Conservation (phyloP, 2,797 vertebrate genomes). For the Stomatorhinus walkeri region DNA sequence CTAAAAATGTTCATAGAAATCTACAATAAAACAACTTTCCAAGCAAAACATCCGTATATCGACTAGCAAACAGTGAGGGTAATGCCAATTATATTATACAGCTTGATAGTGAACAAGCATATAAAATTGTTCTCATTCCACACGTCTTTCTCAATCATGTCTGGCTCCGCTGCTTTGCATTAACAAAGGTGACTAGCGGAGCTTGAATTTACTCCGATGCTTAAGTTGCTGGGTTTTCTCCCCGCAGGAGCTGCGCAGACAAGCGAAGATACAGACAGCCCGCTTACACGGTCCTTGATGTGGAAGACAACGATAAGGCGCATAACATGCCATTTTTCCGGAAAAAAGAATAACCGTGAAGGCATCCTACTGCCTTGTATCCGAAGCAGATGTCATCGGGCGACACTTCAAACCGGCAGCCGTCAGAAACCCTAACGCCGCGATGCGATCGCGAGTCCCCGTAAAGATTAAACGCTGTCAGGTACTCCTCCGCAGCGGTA, state of each 20-base stretch:
- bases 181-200: conserved; percentile 29
- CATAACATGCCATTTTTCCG: background rate
- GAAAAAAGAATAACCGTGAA: conserved; percentile 35
- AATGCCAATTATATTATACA: conserved; percentile 61
- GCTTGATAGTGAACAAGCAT: conserved; percentile 62
- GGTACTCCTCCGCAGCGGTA: conserved; percentile 45
- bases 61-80: conserved; percentile 59
- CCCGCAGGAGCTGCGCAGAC: background rate
- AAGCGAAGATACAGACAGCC: conserved; percentile 27
- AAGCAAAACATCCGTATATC: conserved; percentile 26
- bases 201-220: conserved; percentile 45
- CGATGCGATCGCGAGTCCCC: conserved; percentile 41
- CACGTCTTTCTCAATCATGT: conserved; percentile 58
- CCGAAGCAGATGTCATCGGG: conserved; percentile 44
- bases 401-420: conserved; percentile 35
- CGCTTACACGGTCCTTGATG: conserved; percentile 25
- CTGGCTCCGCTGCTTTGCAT: conserved; percentile 45
- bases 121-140: conserved; percentile 46
- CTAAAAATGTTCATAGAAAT: background rate
- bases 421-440: conserved; percentile 34
- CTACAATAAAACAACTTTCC: background rate
- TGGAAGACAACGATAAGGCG: conserved; percentile 15
- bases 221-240: conserved; percentile 41
- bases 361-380: conserved; percentile 37
- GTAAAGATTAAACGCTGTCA: conserved; percentile 58